Evolutionary conservation across 2,888 invertebrate species (phyloP).

Genomic region (Pyralis farinalis): DNA sequence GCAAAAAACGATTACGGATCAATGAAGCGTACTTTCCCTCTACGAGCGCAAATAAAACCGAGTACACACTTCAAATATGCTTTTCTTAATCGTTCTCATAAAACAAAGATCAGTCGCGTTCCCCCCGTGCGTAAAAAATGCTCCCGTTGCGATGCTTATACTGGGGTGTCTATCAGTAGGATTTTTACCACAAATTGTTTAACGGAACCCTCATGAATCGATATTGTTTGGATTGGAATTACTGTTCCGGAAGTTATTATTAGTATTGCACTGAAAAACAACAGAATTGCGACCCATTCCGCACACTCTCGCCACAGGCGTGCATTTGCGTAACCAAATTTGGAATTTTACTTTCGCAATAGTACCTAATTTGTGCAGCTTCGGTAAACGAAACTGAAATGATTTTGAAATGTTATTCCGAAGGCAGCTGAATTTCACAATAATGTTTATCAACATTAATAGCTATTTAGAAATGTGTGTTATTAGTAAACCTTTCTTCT

Average conservation of each 20-base stretch:
- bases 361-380: not conserved
- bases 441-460: no score
- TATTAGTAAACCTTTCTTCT: no score
- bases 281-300: slow-evolving; percentile 46
- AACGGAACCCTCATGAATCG: slow-evolving; percentile 53
- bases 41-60: slow-evolving; percentile 71
- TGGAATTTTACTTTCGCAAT: not conserved
- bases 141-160: slow-evolving; percentile 62
- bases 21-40: slow-evolving; percentile 77
- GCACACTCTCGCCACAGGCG: slow-evolving; percentile 31
- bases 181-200: slow-evolving; percentile 74
- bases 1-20: slow-evolving; percentile 78
- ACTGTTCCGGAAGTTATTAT: slow-evolving; percentile 54
- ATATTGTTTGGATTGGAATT: slow-evolving; percentile 62
- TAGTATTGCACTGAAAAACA: slow-evolving; percentile 50
- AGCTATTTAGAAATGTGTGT: no score
- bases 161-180: slow-evolving; percentile 58
- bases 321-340: slow-evolving; percentile 31
- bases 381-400: not conserved
- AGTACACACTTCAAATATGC: slow-evolving; percentile 81
- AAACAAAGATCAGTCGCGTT: slow-evolving; percentile 76
- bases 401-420: not conserved
- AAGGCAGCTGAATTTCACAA: no score
- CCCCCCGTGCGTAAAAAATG: slow-evolving; percentile 63
- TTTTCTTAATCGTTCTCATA: slow-evolving; percentile 82